These are phyloP conservation scores for Hypolimnas misippus DNA, from an alignment of 2,888 invertebrate species.

Conservation along the genomic window DNA sequence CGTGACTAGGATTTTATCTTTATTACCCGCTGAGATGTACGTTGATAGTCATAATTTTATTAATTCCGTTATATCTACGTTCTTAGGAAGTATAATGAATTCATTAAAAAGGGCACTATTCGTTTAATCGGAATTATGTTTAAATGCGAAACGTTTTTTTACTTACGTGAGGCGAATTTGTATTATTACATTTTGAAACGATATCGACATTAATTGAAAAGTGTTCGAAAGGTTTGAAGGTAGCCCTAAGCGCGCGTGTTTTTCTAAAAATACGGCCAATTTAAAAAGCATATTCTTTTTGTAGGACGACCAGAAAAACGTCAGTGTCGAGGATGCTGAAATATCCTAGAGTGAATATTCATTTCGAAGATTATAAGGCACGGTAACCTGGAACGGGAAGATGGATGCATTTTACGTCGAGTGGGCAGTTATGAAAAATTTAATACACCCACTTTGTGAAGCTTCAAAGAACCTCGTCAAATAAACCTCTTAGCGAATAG, in stretches of 20 bases:
- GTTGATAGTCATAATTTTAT: slow-evolving; percentile 39
- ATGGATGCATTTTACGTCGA: slow-evolving; percentile 59
- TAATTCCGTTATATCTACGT: slow-evolving; percentile 25
- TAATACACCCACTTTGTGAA: slow-evolving; percentile 69
- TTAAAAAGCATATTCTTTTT: slow-evolving; percentile 26
- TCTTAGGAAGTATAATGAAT: slow-evolving; percentile 20
- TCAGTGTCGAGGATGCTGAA: slow-evolving; percentile 17
- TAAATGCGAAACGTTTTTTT: slow-evolving; percentile 23
- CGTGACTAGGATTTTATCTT: slow-evolving; percentile 75
- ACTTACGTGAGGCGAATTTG: slow-evolving; percentile 41
- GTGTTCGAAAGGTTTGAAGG: slow-evolving; percentile 65
- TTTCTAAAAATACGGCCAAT: slow-evolving; percentile 59
- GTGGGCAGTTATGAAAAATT: slow-evolving; percentile 77
- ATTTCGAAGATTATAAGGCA: slow-evolving; percentile 17
- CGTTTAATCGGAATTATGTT: background rate
- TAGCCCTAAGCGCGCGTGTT: slow-evolving; percentile 73
- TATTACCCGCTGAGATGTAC: slow-evolving; percentile 56
- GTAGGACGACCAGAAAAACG: slow-evolving; percentile 37
- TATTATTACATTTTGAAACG: slow-evolving; percentile 51
- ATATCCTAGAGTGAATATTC: slow-evolving; percentile 29
- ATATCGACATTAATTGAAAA: slow-evolving; percentile 66
- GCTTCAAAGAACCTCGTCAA: slow-evolving; percentile 68
- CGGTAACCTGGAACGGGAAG: slow-evolving; percentile 40
- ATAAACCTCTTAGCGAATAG: slow-evolving; percentile 77
- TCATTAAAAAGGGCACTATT: slow-evolving; percentile 21